Base-by-base conservation (phyloP, 2,113 vertebrate species). In the Thamnaconus septentrionalis region DNA sequence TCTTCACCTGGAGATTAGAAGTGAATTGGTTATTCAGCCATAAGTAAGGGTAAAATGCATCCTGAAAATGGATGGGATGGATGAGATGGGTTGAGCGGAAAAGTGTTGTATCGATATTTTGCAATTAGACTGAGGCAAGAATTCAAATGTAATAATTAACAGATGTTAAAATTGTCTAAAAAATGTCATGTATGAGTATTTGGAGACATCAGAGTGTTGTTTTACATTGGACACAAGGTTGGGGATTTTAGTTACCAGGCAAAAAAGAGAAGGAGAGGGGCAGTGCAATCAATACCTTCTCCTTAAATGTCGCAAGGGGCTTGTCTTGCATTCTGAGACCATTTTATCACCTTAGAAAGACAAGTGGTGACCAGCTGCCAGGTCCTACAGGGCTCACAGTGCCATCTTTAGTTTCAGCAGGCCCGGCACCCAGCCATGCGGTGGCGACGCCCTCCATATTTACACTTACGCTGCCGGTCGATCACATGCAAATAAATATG, bases 281-380 rank as follows among this genome's bases (percentile, higher is more conserved):
- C 79, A 81, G 75, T 81, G 86, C 82, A 88, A 87, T 81, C 79
- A 54, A 89, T 83, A 82, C 77, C 78, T 9, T 56, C 74, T 83
- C 78, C 75, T 86, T 87, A 86, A 87, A 85, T 80, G 82, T 87
- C 77, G 50, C 82, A 72, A 72, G 58, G 59, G 82, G 72, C 84
- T 88, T 82, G 86, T 89, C 83, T 78, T 53, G 67, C 76, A 89
- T 91, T 88, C 88, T 75, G 71, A 78, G 82, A 88, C 86, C 83
- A 76, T 88, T 90, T 90, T 90, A 89, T 88, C 87, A 89, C 87
- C 85, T 89, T 76, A 75, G 80, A 80, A 84, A 90, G 78, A 91
- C 89, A 93, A 91, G 85, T 86, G 80, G 72, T 41, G n/a, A 86
- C 71, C 92, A 91, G 88, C 91, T 92, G 91, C 88, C 84, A 88